Percentiles rank a stretch among this genome's conserved stretches.
Conservation (phyloP, 2,113 vertebrate species). For the Pelmatolapia mariae region DNA sequence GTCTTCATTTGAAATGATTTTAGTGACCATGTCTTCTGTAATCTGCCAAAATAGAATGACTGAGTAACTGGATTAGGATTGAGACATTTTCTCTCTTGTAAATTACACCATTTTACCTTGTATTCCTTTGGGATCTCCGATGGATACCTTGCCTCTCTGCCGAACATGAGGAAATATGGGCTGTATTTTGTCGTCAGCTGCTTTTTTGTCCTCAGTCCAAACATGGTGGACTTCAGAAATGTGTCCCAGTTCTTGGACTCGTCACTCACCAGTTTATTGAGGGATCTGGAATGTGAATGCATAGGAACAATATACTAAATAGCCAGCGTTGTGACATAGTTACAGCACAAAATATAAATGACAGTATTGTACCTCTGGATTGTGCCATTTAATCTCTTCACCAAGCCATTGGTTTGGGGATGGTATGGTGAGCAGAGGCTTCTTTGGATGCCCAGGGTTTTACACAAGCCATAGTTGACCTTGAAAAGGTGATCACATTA, state of each 20-base stretch:
- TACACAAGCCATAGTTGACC: fast-evolving
- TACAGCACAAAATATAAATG: background rate
- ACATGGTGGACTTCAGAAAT: too few relatives aligned
- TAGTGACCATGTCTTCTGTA: too few relatives aligned
- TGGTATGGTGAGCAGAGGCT: background rate
- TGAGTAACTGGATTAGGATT: too few relatives aligned
- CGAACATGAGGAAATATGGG: too few relatives aligned
- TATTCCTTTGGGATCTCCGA: too few relatives aligned
- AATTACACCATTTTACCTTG: too few relatives aligned
- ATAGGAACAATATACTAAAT: background rate
- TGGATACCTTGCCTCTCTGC: too few relatives aligned
- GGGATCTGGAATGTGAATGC: background rate
- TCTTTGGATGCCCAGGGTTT: background rate
- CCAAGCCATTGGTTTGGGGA: background rate
- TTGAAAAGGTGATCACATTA: background rate
- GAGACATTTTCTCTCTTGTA: too few relatives aligned
- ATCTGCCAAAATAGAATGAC: too few relatives aligned
- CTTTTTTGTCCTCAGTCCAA: too few relatives aligned
- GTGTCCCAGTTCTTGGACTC: background rate
- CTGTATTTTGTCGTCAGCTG: too few relatives aligned
- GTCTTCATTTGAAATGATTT: too few relatives aligned
- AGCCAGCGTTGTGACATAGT: fast-evolving
- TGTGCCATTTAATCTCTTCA: background rate
- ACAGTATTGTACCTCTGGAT: background rate
- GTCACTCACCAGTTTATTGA: background rate